These are phyloP conservation scores for Denticeps clupeoides DNA, from an alignment of 2,797 vertebrate genomes.

Conservation along the genomic window DNA sequence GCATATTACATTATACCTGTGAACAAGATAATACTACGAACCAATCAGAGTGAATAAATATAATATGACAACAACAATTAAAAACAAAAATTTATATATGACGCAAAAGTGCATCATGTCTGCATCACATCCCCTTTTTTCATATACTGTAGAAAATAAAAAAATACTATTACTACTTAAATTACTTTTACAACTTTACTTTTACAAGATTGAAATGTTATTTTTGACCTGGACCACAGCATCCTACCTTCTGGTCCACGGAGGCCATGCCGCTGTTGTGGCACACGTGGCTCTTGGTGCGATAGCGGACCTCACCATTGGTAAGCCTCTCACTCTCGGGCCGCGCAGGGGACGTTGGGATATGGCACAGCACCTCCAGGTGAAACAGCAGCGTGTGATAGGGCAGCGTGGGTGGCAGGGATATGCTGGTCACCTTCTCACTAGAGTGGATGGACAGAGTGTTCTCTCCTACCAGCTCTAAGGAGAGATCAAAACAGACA, in stretches of 20 bases:
- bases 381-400: slow-evolving; percentile 90
- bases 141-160: too few species aligned
- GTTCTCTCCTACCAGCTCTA: slow-evolving; percentile 68
- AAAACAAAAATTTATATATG: too few species aligned
- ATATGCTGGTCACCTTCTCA: slow-evolving; percentile 89
- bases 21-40: too few species aligned
- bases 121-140: too few species aligned
- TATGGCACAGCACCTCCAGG: slow-evolving; percentile 78
- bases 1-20: too few species aligned
- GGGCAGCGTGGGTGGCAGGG: slow-evolving; percentile 72
- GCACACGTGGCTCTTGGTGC: slow-evolving; percentile 63
- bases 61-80: too few species aligned
- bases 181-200: too few species aligned
- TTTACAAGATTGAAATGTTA: not conserved
- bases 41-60: too few species aligned
- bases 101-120: too few species aligned
- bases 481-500: not conserved
- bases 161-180: too few species aligned
- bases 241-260: slow-evolving; percentile 82
- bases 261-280: slow-evolving; percentile 65
- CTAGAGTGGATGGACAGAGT: slow-evolving; percentile 77
- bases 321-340: slow-evolving; percentile 54
- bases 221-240: not conserved
- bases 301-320: slow-evolving; percentile 64
- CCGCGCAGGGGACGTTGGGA: slow-evolving; percentile 60